Percentiles rank a stretch among this genome's conserved stretches.
phyloP scores from a whole-genome alignment of 2,797 vertebrate species.

The Rhinella marina region DNA sequence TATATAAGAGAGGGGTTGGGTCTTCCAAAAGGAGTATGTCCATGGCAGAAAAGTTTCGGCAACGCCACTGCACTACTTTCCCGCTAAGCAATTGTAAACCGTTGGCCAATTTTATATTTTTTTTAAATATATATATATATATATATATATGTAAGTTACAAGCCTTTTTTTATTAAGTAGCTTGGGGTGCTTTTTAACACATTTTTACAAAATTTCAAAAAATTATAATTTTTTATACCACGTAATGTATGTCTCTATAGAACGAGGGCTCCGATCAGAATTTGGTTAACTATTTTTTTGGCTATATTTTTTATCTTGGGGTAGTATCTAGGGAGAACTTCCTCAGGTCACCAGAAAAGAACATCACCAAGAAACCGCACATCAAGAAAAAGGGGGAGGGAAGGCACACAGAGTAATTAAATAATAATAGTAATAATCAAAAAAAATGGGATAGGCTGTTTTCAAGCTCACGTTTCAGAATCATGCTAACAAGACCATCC shows the following conservation, averaged over 20 bases:
- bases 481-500: conserved; percentile 64
- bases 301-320: neutral
- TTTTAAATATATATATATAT: neutral
- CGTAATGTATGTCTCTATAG: neutral
- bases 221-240: neutral
- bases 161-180: neutral
- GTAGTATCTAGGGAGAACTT: neutral
- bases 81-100: no score
- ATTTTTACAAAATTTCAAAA: no score
- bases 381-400: conserved; percentile 41
- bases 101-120: neutral
- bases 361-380: conserved; percentile 26
- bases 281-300: neutral
- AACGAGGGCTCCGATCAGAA: neutral
- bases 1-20: no score
- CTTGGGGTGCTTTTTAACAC: neutral
- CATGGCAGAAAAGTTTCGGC: no score
- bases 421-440: conserved; percentile 26
- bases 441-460: conserved; percentile 59
- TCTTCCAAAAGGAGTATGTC: no score
- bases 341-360: neutral
- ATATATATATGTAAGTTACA: neutral
- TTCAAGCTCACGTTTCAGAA: conserved; percentile 62
- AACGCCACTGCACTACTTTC: no score
- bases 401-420: conserved; percentile 40